A percentile compares a stretch with the other conserved stretches of the same genome.
Evolutionary conservation across 2,797 vertebrate species (phyloP).

Genomic region (Rhinogobio ventralis): DNA sequence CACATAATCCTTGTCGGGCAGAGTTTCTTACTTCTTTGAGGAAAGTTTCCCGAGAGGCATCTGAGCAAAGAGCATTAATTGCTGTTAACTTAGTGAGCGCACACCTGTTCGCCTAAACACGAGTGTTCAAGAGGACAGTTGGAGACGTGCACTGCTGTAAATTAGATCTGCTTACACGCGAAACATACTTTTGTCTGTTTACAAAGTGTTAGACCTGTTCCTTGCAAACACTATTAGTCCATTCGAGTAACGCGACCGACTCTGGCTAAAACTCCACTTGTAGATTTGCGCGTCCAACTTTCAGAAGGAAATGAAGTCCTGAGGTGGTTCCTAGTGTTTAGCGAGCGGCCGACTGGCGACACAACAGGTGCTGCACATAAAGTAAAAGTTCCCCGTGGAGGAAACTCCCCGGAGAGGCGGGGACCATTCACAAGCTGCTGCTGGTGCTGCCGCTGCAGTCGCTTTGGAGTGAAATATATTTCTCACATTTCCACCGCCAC

Average conservation of each 20-base stretch:
- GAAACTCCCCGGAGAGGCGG: slow-evolving; percentile 78
- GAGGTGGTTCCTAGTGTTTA: slow-evolving; percentile 64
- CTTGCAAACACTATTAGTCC: slow-evolving; percentile 14
- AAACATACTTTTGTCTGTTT: not conserved
- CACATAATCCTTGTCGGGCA: slow-evolving; percentile 90
- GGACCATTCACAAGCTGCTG: slow-evolving; percentile 74
- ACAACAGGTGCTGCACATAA: slow-evolving; percentile 89
- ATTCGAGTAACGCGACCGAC: not conserved
- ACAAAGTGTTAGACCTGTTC: slow-evolving; percentile 4
- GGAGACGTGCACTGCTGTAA: not conserved
- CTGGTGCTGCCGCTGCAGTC: slow-evolving; percentile 29
- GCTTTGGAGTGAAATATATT: slow-evolving; percentile 33
- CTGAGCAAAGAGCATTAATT: slow-evolving; percentile 72
- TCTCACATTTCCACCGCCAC: slow-evolving; percentile 29
- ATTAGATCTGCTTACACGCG: slow-evolving; percentile 10
- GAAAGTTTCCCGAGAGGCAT: slow-evolving; percentile 59
- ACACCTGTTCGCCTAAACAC: slow-evolving; percentile 76
- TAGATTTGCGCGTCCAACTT: not conserved
- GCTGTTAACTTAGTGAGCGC: slow-evolving; percentile 51
- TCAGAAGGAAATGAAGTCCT: slow-evolving; percentile 7
- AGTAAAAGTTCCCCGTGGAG: slow-evolving; percentile 73
- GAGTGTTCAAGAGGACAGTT: not conserved
- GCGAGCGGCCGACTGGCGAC: slow-evolving; percentile 76
- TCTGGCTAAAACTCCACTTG: not conserved
- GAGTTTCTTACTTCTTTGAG: slow-evolving; percentile 70